Evolutionary conservation across 2,113 vertebrate genomes (phyloP), one percentile per base, ranked within the genome.

Genomic region (Perccottus glenii): DNA sequence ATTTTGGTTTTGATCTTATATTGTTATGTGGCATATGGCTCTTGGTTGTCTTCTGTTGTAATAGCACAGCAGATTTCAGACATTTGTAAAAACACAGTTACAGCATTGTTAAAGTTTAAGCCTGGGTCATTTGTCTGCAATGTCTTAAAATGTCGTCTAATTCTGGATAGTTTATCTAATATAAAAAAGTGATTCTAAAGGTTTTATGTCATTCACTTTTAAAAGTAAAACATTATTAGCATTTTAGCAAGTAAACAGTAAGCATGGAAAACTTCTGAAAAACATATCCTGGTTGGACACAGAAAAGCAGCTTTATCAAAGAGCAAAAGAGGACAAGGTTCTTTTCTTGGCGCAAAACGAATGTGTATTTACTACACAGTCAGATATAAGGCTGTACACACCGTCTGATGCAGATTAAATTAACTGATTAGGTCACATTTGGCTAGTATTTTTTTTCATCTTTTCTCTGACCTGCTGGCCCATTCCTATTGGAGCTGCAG

Each of bases 251-350:
- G 3, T 27, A 27, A 27, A 14, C 9, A 33, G 40, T 59, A 36
- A 5, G 50, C 27, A 50, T 82, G 75, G 73, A 86, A 86, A 85
- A 64, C 56, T 73, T 36, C 33, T 82, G 59, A 79, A 70, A 78
- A 76, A 83, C 62, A 78, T 42, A 57, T 71, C 67, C 59, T 76
- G 57, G 11, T 75, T 50, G 58, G 55, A 45, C 43, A 77, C 45
- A 49, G 53, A 62, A 67, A 58, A 72, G 56, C 52, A 3, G 55
- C 3, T 46, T 81, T 78, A 56, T 81, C 78, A 67, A 64, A 67
- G 79, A 60, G 59, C 58, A 76, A 38, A 38, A 53, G 50, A 82
- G 86, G 63, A 85, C 76, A 75, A 65, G 45, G 55, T 48, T 55
- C 4, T 43, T 10, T 67, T 63, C 58, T 58, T 53, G 57, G 65